phyloP scores from a whole-genome alignment of 2,888 invertebrate species.

The Timema cristinae region DNA sequence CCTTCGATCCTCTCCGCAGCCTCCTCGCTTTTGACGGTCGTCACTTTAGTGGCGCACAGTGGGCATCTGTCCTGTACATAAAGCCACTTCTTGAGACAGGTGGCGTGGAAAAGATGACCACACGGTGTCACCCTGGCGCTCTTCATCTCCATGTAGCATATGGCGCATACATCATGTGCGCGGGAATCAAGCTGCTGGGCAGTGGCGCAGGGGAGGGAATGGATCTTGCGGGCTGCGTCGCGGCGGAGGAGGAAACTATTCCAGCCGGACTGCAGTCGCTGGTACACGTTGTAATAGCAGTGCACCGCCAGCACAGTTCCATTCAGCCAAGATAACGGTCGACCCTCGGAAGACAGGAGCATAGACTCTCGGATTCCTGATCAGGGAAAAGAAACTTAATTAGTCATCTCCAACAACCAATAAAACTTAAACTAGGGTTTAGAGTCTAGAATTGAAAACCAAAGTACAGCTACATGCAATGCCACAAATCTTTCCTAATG shows the following conservation, averaged over 20 bases:
- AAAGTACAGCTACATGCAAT: too few relatives aligned
- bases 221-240: conserved; percentile 48
- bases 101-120: conserved; percentile 49
- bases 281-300: conserved; percentile 53
- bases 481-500: too few relatives aligned
- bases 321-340: conserved; percentile 48
- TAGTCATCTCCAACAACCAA: not conserved
- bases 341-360: conserved; percentile 39
- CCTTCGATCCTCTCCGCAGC: too few relatives aligned
- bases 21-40: not conserved
- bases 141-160: conserved; percentile 60
- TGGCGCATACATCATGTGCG: conserved; percentile 49
- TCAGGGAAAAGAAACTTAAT: not conserved
- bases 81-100: conserved; percentile 53
- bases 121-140: conserved; percentile 51
- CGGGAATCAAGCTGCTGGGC: conserved; percentile 30
- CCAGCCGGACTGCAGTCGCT: conserved; percentile 48
- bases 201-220: conserved; percentile 30
- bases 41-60: conserved; percentile 41
- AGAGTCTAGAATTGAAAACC: too few relatives aligned
- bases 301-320: conserved; percentile 49
- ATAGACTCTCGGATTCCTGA: conserved; percentile 22
- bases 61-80: conserved; percentile 52
- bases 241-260: conserved; percentile 46
- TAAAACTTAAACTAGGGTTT: too few relatives aligned